Percentiles rank a stretch among this genome's conserved stretches.
Conservation (phyloP, 2,797 vertebrate species). For the Sebastes cheni region DNA sequence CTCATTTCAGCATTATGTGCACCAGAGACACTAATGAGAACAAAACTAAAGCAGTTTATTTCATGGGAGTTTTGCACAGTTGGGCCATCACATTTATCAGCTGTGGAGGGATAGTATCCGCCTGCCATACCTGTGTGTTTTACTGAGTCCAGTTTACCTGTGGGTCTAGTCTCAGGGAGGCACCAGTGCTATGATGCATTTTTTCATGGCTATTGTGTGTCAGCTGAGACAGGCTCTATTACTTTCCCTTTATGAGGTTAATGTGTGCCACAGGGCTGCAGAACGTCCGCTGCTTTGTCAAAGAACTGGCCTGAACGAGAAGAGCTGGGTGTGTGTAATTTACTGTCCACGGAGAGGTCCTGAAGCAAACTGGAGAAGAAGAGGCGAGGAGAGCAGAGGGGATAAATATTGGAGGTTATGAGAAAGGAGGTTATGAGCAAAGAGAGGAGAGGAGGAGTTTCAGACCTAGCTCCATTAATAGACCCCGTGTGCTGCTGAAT, state of each 20-base stretch:
- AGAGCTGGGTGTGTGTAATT: conserved; percentile 39
- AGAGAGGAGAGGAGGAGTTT: conserved; percentile 15
- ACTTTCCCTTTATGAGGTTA: conserved; percentile 61
- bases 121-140: conserved; percentile 11
- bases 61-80: background rate
- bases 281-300: conserved; percentile 25
- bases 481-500: conserved; percentile 61
- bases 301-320: conserved; percentile 24
- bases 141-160: conserved; percentile 39
- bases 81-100: background rate
- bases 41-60: conserved; percentile 11
- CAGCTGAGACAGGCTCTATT: conserved; percentile 51
- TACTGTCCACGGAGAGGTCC: conserved; percentile 22
- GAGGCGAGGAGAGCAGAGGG: conserved; percentile 28
- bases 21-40: conserved; percentile 13
- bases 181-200: conserved; percentile 14
- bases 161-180: background rate
- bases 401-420: conserved; percentile 23
- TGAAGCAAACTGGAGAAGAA: conserved; percentile 27
- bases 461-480: conserved; percentile 61
- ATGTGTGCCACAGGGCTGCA: conserved; percentile 47
- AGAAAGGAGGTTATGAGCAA: conserved; percentile 9
- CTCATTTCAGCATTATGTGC: conserved; percentile 31
- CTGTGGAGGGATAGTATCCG: background rate
- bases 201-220: conserved; percentile 43